Conservation (phyloP, 2,113 vertebrate species). For the Dipodomys spectabilis region DNA sequence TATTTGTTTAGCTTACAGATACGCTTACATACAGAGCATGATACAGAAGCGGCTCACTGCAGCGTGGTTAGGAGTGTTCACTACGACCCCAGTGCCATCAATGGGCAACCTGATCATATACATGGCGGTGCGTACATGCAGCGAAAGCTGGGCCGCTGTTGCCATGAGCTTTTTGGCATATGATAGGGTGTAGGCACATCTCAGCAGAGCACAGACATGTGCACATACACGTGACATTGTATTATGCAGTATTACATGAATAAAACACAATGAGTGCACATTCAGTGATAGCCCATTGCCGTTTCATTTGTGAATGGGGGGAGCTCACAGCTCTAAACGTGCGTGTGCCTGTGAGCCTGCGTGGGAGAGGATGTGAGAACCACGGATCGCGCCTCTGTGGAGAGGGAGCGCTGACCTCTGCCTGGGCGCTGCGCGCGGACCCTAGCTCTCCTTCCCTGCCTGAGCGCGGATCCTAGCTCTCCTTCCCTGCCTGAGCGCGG, state of each 20-base stretch:
- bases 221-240: not conserved
- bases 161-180: not conserved
- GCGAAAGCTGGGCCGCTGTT: not conserved
- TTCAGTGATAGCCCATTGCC: too few species aligned
- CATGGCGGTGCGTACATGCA: fast-evolving
- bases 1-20: not conserved
- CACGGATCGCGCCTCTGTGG: fast-evolving
- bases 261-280: not conserved
- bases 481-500: too few species aligned
- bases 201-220: not conserved
- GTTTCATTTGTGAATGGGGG: not conserved
- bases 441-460: too few species aligned
- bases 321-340: fast-evolving
- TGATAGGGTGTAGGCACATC: not conserved
- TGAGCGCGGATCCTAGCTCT: too few species aligned
- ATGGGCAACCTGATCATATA: not conserved
- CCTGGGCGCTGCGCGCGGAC: too few species aligned
- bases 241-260: too few species aligned
- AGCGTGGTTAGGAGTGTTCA: not conserved
- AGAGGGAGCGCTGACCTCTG: fast-evolving
- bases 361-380: fast-evolving
- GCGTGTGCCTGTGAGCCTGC: fast-evolving
- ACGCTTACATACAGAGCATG: not conserved
- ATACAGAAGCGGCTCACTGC: not conserved
- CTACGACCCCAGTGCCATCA: not conserved